Evolutionary conservation across 64 coral and sea anemone species (phyloP).

Genomic region (Pocillopora damicornis): DNA sequence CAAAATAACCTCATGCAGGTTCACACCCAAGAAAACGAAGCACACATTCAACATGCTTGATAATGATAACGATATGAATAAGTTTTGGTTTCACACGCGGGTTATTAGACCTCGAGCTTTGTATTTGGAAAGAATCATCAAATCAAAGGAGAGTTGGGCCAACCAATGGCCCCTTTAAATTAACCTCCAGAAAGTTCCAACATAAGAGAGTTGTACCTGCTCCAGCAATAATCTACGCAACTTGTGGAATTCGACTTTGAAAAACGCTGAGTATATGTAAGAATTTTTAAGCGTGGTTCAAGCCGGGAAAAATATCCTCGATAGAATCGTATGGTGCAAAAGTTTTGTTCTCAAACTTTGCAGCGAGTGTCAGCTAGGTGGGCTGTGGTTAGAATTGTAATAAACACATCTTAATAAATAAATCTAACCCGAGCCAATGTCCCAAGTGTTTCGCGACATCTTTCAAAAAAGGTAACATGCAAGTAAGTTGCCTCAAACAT

Average conservation of each 20-base stretch:
- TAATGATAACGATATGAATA: background rate
- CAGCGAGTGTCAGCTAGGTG: background rate
- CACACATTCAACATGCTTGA: background rate
- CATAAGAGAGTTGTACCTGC: background rate
- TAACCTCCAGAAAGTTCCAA: background rate
- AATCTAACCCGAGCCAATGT: no score
- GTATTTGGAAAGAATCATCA: background rate
- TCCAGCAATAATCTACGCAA: background rate
- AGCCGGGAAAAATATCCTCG: no score
- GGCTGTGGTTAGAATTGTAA: no score
- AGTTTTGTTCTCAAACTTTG: background rate
- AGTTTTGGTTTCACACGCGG: conserved; percentile 12
- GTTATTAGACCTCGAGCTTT: background rate
- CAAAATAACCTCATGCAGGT: background rate
- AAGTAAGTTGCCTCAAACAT: no score
- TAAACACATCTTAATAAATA: no score
- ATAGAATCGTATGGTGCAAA: background rate
- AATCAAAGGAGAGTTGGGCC: conserved; percentile 2
- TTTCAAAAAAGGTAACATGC: no score
- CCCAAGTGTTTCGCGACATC: no score
- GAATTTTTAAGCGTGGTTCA: no score
- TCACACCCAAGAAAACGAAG: background rate
- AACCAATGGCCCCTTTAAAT: no score
- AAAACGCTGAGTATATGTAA: no score
- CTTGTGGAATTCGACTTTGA: no score